Evolutionary conservation across 2,797 vertebrate genomes (phyloP).

Genomic region (Ptychadena robeensis): DNA sequence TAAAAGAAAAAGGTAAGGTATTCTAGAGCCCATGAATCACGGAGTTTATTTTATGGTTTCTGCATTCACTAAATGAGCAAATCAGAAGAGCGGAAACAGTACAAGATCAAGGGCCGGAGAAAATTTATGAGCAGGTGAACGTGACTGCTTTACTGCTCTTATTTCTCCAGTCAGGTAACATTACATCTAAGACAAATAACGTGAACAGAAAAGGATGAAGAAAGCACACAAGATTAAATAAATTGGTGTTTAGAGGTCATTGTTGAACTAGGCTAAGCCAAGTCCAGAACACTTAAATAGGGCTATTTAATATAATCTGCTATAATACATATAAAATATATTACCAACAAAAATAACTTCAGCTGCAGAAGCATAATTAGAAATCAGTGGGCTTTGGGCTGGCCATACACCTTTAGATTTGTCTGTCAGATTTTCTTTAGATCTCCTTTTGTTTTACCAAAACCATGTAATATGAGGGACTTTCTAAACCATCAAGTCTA

Average conservation of each 20-base stretch:
- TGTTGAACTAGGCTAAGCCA: no score
- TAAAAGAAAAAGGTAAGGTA: slow-evolving; percentile 20
- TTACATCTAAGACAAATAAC: not conserved
- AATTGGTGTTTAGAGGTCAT: not conserved
- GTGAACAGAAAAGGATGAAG: not conserved
- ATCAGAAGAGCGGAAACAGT: slow-evolving; percentile 36
- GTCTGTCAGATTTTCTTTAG: no score
- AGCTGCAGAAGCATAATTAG: no score
- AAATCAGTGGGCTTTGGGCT: no score
- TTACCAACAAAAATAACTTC: no score
- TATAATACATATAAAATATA: no score
- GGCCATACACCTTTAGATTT: no score
- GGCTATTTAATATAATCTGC: no score
- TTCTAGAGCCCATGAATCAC: slow-evolving; percentile 37
- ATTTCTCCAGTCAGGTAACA: slow-evolving; percentile 8
- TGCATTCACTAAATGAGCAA: slow-evolving; percentile 49
- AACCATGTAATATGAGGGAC: no score
- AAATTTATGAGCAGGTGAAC: slow-evolving; percentile 31
- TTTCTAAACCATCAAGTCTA: no score
- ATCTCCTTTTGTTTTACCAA: no score
- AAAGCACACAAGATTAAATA: not conserved
- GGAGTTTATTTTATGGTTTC: slow-evolving; percentile 27
- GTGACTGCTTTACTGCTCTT: slow-evolving; percentile 22
- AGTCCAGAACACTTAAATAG: no score
- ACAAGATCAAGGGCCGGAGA: slow-evolving; percentile 2